These are phyloP conservation scores for Busseola fusca DNA, from an alignment of 2,888 invertebrate species.

Conservation along the genomic window DNA sequence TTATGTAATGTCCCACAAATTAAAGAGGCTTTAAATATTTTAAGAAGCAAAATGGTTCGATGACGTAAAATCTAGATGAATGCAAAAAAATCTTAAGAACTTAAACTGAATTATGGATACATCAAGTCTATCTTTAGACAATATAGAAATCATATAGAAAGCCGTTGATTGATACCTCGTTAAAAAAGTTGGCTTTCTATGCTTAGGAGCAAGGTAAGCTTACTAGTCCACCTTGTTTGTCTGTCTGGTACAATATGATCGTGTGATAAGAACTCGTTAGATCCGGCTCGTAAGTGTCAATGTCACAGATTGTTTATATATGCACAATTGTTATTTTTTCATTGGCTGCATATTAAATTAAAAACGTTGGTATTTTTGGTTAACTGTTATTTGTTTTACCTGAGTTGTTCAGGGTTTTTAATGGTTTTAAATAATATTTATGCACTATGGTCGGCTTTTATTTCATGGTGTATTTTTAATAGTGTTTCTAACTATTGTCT, in stretches of 20 bases:
- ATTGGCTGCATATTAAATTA: slow-evolving; percentile 24
- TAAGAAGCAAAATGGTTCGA: not conserved
- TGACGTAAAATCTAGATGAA: slow-evolving; percentile 6
- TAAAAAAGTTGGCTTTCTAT: slow-evolving; percentile 64
- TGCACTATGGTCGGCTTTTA: not conserved
- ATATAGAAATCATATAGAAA: slow-evolving; percentile 65
- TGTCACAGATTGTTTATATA: slow-evolving; percentile 72
- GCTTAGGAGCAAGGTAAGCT: slow-evolving; percentile 55
- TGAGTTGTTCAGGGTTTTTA: not conserved
- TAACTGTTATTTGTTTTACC: not conserved
- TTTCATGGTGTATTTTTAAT: not conserved
- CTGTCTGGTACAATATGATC: slow-evolving; percentile 62
- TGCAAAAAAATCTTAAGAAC: not conserved
- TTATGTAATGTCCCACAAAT: not conserved
- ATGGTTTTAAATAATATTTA: not conserved
- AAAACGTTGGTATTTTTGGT: slow-evolving; percentile 7
- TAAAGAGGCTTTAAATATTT: not conserved
- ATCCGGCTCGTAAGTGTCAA: slow-evolving; percentile 85
- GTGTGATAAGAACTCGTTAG: slow-evolving; percentile 70
- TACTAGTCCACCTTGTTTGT: slow-evolving; percentile 51
- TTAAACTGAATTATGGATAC: slow-evolving; percentile 54
- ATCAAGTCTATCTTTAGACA: slow-evolving; percentile 60
- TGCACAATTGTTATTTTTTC: slow-evolving; percentile 51
- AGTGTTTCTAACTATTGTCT: slow-evolving; percentile 3
- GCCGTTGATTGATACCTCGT: slow-evolving; percentile 61